Evolutionary conservation across 1,140 invertebrate genomes (phyloP).

Genomic region (Gryllus bimaculatus): DNA sequence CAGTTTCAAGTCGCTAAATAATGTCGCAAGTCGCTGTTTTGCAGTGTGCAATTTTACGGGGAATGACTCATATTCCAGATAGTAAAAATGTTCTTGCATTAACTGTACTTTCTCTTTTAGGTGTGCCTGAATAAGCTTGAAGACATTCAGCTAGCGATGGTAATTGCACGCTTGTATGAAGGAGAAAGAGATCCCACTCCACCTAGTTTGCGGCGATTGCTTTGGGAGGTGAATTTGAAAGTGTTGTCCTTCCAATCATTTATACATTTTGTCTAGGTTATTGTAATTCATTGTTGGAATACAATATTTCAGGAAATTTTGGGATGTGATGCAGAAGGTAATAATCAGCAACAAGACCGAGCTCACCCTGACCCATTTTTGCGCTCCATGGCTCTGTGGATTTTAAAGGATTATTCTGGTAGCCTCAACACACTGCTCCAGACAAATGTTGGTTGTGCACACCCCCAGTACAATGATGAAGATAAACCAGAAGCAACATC

Average conservation of each 20-base stretch:
- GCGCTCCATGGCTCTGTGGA: conserved; percentile 95
- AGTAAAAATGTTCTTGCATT: too few relatives aligned
- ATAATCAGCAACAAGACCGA: conserved; percentile 56
- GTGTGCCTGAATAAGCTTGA: conserved; percentile 84
- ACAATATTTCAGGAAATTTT: conserved; percentile 28
- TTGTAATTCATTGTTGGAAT: conserved; percentile 17
- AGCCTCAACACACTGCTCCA: conserved; percentile 83
- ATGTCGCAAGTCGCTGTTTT: too few relatives aligned
- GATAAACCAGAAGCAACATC: conserved; percentile 42
- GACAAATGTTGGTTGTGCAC: conserved; percentile 69
- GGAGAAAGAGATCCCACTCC: conserved; percentile 62
- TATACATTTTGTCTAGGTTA: background rate
- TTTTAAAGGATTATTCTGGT: conserved; percentile 82
- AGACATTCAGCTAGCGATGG: conserved; percentile 92
- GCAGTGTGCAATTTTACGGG: too few relatives aligned
- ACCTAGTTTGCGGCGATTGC: conserved; percentile 59
- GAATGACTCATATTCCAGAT: too few relatives aligned
- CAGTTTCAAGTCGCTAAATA: too few relatives aligned
- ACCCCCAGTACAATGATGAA: conserved; percentile 59
- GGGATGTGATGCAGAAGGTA: conserved; percentile 55
- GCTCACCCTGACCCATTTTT: conserved; percentile 93
- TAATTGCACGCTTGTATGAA: conserved; percentile 87
- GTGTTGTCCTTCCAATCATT: background rate
- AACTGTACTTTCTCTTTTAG: conserved; percentile 32
- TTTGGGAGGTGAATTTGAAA: conserved; percentile 60